These are phyloP conservation scores for Cetoscarus ocellatus DNA, from an alignment of 2,797 vertebrate species.

Conservation along the genomic window DNA sequence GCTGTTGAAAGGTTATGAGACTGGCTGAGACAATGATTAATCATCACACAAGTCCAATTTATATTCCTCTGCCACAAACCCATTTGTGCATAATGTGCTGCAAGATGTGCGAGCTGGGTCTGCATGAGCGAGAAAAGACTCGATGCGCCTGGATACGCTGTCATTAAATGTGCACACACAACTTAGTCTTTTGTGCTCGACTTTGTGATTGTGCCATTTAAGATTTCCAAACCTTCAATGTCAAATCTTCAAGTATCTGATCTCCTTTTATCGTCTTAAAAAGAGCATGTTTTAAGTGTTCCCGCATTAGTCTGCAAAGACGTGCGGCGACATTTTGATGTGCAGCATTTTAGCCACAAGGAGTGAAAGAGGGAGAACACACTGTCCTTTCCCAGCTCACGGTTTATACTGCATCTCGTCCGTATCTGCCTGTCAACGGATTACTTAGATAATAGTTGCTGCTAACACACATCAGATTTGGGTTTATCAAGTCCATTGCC, in stretches of 20 bases:
- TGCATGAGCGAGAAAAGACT: conserved; percentile 9
- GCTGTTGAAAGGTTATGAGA: conserved; percentile 41
- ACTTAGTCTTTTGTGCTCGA: conserved; percentile 24
- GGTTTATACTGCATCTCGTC: neutral
- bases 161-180: conserved; percentile 36
- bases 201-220: conserved; percentile 16
- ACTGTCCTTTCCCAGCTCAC: neutral
- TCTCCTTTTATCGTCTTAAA: conserved; percentile 27
- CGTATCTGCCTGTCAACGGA: neutral
- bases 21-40: conserved; percentile 44
- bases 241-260: conserved; percentile 32
- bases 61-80: conserved; percentile 34
- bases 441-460: neutral
- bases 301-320: conserved; percentile 1
- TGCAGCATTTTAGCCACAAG: neutral
- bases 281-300: conserved; percentile 8
- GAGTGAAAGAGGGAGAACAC: neutral
- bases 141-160: conserved; percentile 13
- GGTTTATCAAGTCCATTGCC: too few species aligned
- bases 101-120: conserved; percentile 28
- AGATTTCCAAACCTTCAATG: conserved; percentile 33
- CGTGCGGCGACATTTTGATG: conserved; percentile 5
- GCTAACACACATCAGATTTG: too few species aligned
- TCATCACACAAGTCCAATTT: conserved; percentile 43
- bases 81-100: conserved; percentile 30